Conservation (phyloP, 64 coral and sea anemone genomes). For the Pachyseris speciosa region DNA sequence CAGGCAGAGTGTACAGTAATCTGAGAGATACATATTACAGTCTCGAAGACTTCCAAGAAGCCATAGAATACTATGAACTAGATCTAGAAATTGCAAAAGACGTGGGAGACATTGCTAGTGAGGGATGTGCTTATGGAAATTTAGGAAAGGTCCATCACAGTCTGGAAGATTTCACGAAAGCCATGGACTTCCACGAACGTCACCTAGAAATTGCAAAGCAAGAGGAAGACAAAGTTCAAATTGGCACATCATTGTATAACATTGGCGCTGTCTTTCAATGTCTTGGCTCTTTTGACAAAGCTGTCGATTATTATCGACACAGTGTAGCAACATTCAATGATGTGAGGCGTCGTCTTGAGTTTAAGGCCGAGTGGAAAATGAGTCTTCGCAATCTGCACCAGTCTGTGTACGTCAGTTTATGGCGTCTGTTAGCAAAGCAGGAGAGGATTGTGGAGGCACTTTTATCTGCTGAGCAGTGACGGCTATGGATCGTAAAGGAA, state of each 20-base stretch:
- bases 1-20: background rate
- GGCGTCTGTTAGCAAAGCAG: background rate
- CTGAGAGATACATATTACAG: background rate
- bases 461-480: background rate
- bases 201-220: background rate
- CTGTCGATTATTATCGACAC: background rate
- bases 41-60: background rate
- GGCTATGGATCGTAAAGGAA: background rate
- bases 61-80: background rate
- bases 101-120: background rate
- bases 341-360: background rate
- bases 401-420: background rate
- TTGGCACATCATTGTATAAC: background rate
- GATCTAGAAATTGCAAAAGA: background rate
- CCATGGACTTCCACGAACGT: background rate
- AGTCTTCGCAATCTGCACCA: background rate
- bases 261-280: background rate
- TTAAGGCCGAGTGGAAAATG: background rate
- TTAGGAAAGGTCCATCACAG: background rate
- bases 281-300: background rate
- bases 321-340: background rate
- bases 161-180: background rate
- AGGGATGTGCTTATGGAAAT: no score
- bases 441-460: background rate
- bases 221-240: background rate